These are phyloP conservation scores for Aplysina aerophoba DNA, from an alignment of 37 sponge, comb jelly and placozoan species.

Conservation along the genomic window DNA sequence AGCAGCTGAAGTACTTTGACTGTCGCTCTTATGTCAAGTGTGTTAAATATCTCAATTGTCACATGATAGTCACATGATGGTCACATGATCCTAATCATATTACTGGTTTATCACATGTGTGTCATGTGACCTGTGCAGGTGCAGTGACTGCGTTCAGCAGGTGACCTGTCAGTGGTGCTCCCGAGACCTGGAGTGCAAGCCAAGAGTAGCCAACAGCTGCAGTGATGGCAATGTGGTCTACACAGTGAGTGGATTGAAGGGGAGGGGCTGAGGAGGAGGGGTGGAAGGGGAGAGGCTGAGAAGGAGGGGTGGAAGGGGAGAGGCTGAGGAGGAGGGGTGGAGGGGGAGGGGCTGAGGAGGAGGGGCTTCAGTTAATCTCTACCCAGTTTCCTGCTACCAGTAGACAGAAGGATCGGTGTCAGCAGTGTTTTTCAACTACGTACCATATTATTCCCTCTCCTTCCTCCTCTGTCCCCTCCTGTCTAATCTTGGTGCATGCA, in stretches of 20 bases:
- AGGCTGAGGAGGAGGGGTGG: too few species aligned
- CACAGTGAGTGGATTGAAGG: constrained; percentile 4
- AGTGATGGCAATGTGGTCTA: neutral
- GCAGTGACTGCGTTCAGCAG: constrained; percentile 6
- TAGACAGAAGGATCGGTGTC: too few species aligned
- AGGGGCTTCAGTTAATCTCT: too few species aligned
- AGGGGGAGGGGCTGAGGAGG: neutral
- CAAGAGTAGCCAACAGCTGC: neutral
- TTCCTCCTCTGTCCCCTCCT: constrained; percentile 10
- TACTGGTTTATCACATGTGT: too few species aligned
- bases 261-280: too few species aligned
- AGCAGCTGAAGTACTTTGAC: constrained; percentile 5
- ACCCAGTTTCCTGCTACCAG: too few species aligned
- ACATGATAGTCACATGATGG: too few species aligned
- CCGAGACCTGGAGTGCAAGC: neutral
- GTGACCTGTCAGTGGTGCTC: constrained; percentile 27
- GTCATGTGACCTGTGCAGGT: neutral
- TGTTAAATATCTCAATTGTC: neutral
- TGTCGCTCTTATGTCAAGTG: constrained; percentile 6
- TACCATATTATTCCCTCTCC: too few species aligned
- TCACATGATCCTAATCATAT: too few species aligned
- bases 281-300: neutral
- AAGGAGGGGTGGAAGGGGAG: constrained; percentile 1
- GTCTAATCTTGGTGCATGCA: neutral
- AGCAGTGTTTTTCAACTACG: too few species aligned